Evolutionary conservation across 53 echinoderm and acorn worm genomes (phyloP).

Genomic region (Actinopyga echinites): DNA sequence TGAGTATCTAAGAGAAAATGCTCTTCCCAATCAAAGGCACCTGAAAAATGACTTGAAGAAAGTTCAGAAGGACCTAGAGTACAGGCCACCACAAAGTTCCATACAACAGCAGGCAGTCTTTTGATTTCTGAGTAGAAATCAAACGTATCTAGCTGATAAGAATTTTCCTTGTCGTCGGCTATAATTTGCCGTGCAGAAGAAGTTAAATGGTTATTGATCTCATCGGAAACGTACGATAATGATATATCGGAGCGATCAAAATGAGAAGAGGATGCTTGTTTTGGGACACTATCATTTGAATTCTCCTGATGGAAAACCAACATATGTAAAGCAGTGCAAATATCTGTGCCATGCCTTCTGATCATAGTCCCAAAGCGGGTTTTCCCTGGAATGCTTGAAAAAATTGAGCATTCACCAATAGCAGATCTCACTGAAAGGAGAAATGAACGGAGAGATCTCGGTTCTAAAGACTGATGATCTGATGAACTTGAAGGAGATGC

Average conservation of each 20-base stretch:
- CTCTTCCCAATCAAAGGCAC: neutral
- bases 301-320: neutral
- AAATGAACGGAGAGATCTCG: neutral
- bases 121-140: conserved; percentile 18
- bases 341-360: conserved; percentile 17
- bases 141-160: conserved; percentile 16
- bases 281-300: neutral
- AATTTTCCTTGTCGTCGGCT: neutral
- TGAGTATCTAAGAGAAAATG: neutral
- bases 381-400: conserved; percentile 3
- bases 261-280: neutral
- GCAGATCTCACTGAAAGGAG: neutral
- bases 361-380: conserved; percentile 10
- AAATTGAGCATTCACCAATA: conserved; percentile 4
- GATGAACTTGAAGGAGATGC: too few species aligned
- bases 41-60: neutral
- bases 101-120: neutral
- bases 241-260: neutral
- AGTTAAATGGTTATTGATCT: conserved; percentile 3
- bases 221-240: neutral
- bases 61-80: conserved; percentile 22
- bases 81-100: conserved; percentile 36
- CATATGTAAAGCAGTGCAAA: neutral
- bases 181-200: conserved; percentile 7
- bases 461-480: too few species aligned